These are phyloP conservation scores for Piscicola geometra DNA, from an alignment of 2,888 invertebrate species.

Conservation along the genomic window DNA sequence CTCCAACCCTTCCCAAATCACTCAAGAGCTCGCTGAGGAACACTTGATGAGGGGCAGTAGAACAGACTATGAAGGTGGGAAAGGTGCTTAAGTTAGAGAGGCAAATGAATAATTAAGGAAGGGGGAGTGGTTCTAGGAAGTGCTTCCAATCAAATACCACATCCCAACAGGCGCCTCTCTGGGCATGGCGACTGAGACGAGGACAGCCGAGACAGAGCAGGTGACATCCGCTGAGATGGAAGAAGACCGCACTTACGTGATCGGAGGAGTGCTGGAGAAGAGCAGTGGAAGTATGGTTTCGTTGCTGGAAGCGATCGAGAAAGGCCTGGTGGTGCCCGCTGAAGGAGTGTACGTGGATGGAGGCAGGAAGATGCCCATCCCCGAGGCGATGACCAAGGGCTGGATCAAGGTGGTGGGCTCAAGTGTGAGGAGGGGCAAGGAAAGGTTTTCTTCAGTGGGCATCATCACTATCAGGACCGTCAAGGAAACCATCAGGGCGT, in stretches of 20 bases:
- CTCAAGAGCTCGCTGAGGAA: too few relatives aligned
- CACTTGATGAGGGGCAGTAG: too few relatives aligned
- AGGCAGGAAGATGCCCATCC: constrained; percentile 44
- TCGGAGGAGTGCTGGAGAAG: constrained; percentile 65
- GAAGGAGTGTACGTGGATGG: constrained; percentile 41
- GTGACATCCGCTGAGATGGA: constrained; percentile 49
- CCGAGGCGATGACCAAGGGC: constrained; percentile 51
- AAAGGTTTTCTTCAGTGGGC: constrained; percentile 52
- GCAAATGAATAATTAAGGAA: too few relatives aligned
- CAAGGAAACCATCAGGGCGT: constrained; percentile 43
- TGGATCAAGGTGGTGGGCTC: constrained; percentile 44
- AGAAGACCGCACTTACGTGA: constrained; percentile 48
- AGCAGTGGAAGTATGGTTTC: constrained; percentile 37
- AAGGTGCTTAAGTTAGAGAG: too few relatives aligned
- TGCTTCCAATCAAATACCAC: too few relatives aligned
- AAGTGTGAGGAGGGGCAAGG: constrained; percentile 43
- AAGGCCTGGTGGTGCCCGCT: constrained; percentile 38
- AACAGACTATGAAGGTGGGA: too few relatives aligned
- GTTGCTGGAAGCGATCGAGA: constrained; percentile 41
- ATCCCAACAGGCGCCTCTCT: constrained; percentile 32
- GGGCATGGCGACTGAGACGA: constrained; percentile 43
- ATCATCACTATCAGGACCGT: constrained; percentile 53
- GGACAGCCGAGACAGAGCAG: constrained; percentile 48
- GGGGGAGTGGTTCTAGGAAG: too few relatives aligned
- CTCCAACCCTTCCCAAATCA: not conserved